Evolutionary conservation across 2,888 invertebrate species (phyloP), one percentile per base, ranked within the genome.

Genomic region (Tyria jacobaeae): DNA sequence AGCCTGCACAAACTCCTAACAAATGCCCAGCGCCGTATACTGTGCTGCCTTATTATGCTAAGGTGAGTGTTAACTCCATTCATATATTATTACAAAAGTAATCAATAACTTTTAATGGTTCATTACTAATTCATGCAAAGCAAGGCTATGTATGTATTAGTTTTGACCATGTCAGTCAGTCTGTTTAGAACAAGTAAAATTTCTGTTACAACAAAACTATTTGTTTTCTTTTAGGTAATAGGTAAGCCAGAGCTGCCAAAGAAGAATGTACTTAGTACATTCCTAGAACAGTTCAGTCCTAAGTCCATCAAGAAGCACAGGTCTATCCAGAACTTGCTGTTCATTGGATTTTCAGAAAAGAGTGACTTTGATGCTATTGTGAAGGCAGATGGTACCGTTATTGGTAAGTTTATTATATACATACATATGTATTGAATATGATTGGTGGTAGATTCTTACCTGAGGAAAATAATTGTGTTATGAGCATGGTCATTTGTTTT

Each of bases 251-350:
- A 58, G 0, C 64, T 93, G 34, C 93, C 93, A 0, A 84, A 84
- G 17, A 83, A 84, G 49, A 80, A 80, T 14, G 60, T 76, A 1
- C 89, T 92, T 86, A 85, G 87, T 51, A 59, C 69, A 7, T 93
- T 91, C 77, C 76, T 93, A 35, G 74, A 81, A 7, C 47, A 81
- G 9, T 92, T 81, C 74, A 75, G 83, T 14, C 88, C 91, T 0
- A 76, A 75, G 15, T 78, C 84, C 1, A 86, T 92, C 17, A 93
- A 93, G 73, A 90, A 90, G 59, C 91, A 91, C 66, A 87, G 85
- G 61, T 70, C 71, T 21, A 76, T 89, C 37, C 84, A 83, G 58
- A 89, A 89, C 68, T 73, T 92, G 41, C 73, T 93, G 49, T 90
- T 90, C 50, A 79, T 92, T 24, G 87, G 87, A 0, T 91, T 92